phyloP scores from a whole-genome alignment of 2,113 vertebrate genomes.

The Pygoscelis adeliae region DNA sequence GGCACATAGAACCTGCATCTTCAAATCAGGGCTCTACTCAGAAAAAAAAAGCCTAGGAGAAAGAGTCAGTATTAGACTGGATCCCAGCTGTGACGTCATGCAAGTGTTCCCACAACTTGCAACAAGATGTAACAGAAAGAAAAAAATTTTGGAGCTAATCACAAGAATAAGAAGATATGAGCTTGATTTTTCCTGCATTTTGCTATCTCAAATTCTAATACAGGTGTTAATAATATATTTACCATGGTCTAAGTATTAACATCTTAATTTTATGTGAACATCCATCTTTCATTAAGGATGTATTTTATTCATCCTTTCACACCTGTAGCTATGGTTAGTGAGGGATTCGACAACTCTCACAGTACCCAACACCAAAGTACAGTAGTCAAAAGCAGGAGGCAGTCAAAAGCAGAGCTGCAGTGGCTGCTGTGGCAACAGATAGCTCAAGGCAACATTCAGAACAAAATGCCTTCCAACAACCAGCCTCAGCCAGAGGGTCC shows the following conservation, averaged over 20 bases:
- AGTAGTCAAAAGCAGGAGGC: not conserved
- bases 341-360: not conserved
- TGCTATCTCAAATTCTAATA: not conserved
- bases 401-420: not conserved
- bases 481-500: not conserved
- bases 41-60: not conserved
- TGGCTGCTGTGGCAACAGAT: not conserved
- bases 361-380: not conserved
- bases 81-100: not conserved
- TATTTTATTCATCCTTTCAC: not conserved
- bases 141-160: not conserved
- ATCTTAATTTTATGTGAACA: not conserved
- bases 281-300: not conserved
- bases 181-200: not conserved
- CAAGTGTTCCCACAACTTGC: not conserved
- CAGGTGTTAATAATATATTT: not conserved
- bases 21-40: not conserved
- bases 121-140: not conserved
- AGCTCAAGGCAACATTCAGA: not conserved
- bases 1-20: not conserved
- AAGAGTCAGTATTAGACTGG: not conserved
- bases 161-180: not conserved
- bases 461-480: not conserved
- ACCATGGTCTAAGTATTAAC: not conserved
- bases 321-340: not conserved